Conservation (phyloP, 1,140 invertebrate genomes). For the Homalodisca vitripennis region DNA sequence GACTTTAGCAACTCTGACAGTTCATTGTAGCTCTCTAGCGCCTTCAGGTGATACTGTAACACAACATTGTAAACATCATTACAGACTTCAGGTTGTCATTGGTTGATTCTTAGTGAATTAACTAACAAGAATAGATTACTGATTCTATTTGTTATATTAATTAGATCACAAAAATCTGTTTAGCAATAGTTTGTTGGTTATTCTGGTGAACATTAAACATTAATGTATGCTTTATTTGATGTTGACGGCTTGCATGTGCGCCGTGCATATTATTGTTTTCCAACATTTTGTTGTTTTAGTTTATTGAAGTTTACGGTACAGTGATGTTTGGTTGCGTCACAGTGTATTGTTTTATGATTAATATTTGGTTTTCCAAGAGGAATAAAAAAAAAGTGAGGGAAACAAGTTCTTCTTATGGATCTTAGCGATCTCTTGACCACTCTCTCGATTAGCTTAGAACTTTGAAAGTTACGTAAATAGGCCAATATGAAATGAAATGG, state of each 20-base stretch:
- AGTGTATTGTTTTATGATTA: too few species aligned
- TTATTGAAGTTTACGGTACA: too few species aligned
- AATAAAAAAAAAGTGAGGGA: too few species aligned
- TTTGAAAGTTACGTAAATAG: too few species aligned
- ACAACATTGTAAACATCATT: neutral
- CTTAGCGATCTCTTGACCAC: too few species aligned
- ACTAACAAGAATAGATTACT: neutral
- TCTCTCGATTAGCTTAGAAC: too few species aligned
- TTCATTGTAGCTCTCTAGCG: neutral
- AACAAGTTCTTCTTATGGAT: too few species aligned
- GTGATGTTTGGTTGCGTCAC: too few species aligned
- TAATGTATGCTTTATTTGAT: neutral
- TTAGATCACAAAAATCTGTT: neutral
- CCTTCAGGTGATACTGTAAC: constrained; percentile 5
- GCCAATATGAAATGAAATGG: too few species aligned
- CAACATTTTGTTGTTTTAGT: neutral
- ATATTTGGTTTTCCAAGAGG: too few species aligned
- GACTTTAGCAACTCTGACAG: neutral
- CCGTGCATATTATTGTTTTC: neutral
- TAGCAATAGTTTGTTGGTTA: neutral
- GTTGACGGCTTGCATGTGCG: neutral
- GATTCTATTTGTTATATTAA: neutral
- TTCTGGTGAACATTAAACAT: neutral
- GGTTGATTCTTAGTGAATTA: neutral
- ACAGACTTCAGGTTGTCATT: neutral